These are phyloP conservation scores for Listronotus bonariensis DNA, from an alignment of 1,140 invertebrate species.

Conservation along the genomic window DNA sequence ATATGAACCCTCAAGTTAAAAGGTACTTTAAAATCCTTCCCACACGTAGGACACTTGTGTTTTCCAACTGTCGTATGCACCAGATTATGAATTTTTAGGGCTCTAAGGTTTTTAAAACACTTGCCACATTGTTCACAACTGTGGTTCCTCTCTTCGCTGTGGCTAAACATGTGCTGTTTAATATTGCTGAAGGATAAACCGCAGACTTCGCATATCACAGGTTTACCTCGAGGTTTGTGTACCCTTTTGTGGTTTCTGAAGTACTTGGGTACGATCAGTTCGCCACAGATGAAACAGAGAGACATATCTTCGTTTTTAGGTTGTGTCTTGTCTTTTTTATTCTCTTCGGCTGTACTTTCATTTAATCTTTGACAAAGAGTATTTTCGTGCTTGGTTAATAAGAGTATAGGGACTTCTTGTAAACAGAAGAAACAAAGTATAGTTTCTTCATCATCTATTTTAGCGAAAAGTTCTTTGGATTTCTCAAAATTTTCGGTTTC, in stretches of 20 bases:
- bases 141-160: constrained; percentile 6
- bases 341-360: no score
- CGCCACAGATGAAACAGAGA: no score
- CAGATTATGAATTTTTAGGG: constrained; percentile 21
- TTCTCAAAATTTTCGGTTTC: no score
- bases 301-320: no score
- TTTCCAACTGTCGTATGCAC: constrained; percentile 34
- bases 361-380: no score
- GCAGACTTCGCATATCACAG: constrained; percentile 7
- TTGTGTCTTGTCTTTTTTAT: no score
- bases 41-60: constrained; percentile 39
- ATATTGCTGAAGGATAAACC: constrained; percentile 4
- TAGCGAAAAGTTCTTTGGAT: no score
- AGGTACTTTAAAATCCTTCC: constrained; percentile 23
- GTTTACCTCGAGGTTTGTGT: constrained; percentile 4
- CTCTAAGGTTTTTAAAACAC: constrained; percentile 12
- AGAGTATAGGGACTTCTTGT: no score
- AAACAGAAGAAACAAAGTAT: no score
- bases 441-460: no score
- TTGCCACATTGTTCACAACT: constrained; percentile 26
- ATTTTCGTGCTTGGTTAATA: no score
- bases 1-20: constrained; percentile 58
- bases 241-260: neutral
- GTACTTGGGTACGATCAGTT: neutral
- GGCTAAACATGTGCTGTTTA: constrained; percentile 9